Base-by-base conservation (phyloP, 2,888 invertebrate genomes). In the Limnephilus lunatus region DNA sequence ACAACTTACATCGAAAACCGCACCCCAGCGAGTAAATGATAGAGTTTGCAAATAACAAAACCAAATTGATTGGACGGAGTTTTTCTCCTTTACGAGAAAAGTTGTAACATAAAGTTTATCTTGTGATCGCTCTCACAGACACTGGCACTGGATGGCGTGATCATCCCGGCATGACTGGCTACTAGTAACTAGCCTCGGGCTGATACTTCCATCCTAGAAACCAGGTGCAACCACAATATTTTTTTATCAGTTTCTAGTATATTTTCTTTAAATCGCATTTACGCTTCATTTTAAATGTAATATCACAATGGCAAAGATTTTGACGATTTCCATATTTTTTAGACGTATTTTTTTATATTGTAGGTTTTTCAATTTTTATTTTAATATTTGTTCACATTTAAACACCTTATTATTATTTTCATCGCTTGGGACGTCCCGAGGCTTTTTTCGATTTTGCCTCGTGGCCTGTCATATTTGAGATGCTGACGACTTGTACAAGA, bases 31-130 rank as follows among this genome's bases (percentile, higher is more conserved):
- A 87, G 87, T 87, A 87, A 68, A 87, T 87, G 92, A 90, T 90
- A 81, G 90, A 92, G 92, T 92, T 92, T 92, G 48, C 87, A 68
- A 92, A 92, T 92, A 92, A 90, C 92, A 90, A 90, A 92, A 90
- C 92, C 86, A 81, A 90, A 53, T 80, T 92, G 92, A 92, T 92
- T 90, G 92, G 92, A 88, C 48, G 83, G 89, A 88, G 91, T 81
- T 88, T 80, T 48, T 35, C 91, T 82, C 83, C 89, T 92, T 92
- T 92, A 92, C 92, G 91, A 91, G 92, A 81, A 92, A 92, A 92
- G 85, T 92, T 92, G 85, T 32, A 83, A 85, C 92, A 80, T 92
- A 91, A 92, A 92, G 83, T 92, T 91, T 89, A 90, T 88, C 92
- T 53, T 68, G 85, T 86, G 92, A 90, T 86, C 85, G 92, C 81